Evolutionary conservation across 2,797 vertebrate genomes (phyloP).

Genomic region (Xenopus petersii): DNA sequence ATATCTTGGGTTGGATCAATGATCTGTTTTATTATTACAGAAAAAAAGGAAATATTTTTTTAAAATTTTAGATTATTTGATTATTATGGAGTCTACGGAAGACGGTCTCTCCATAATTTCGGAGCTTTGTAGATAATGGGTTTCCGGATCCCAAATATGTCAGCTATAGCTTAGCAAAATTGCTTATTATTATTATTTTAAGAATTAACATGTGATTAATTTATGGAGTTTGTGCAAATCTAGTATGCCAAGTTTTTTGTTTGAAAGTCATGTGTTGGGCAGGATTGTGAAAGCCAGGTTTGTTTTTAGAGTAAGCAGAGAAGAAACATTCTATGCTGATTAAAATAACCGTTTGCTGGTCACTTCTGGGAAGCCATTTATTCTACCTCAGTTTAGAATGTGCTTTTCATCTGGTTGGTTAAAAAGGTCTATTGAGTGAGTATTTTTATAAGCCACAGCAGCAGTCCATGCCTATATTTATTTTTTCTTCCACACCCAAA

Average conservation of each 20-base stretch:
- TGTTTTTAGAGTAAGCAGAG: slow-evolving; percentile 25
- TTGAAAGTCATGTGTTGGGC: slow-evolving; percentile 17
- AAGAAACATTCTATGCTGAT: slow-evolving; percentile 25
- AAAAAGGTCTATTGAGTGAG: slow-evolving; percentile 59
- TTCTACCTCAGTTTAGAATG: slow-evolving; percentile 30
- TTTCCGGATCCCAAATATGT: too few species aligned
- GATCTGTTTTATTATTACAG: too few species aligned
- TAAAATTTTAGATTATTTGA: too few species aligned
- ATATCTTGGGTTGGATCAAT: too few species aligned
- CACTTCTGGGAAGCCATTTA: slow-evolving; percentile 18
- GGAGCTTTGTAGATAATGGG: too few species aligned
- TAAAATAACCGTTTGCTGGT: slow-evolving; percentile 25
- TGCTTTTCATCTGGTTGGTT: slow-evolving; percentile 55
- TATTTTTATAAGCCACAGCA: slow-evolving; percentile 59
- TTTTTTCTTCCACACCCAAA: too few species aligned
- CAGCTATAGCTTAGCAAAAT: background rate
- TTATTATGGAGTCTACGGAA: too few species aligned
- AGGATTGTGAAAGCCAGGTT: slow-evolving; percentile 8
- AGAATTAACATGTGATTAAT: background rate
- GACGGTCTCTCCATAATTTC: too few species aligned
- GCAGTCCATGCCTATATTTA: slow-evolving; percentile 49
- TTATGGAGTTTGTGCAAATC: slow-evolving; percentile 10
- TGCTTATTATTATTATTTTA: background rate
- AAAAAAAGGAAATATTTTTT: too few species aligned
- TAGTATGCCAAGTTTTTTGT: slow-evolving; percentile 19